Percentiles rank a stretch among this genome's conserved stretches.
phyloP scores from a whole-genome alignment of 2,888 invertebrate species.

The Oscheius sp. region DNA sequence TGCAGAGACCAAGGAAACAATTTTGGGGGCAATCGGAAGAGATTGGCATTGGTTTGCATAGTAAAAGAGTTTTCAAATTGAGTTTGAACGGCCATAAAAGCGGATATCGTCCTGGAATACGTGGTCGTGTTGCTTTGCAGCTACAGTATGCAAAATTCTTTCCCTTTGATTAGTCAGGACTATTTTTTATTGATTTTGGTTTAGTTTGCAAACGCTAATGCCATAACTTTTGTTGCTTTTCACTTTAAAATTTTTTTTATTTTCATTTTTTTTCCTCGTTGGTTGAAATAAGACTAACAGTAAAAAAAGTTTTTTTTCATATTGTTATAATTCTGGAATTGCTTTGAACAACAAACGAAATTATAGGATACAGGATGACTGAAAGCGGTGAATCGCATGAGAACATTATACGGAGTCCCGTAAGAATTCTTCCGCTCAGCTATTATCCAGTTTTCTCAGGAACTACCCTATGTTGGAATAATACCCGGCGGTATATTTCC shows the following conservation, averaged over 20 bases:
- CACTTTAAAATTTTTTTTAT: too few species aligned
- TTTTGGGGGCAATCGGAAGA: not conserved
- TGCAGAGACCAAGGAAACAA: not conserved
- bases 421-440: conserved; percentile 30
- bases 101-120: not conserved
- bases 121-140: not conserved
- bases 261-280: too few species aligned
- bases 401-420: conserved; percentile 50
- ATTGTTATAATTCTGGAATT: too few species aligned
- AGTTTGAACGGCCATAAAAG: conserved; percentile 1
- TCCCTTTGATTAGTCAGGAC: not conserved
- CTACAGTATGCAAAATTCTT: conserved; percentile 9
- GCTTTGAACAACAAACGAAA: too few species aligned
- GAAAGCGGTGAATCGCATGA: not conserved
- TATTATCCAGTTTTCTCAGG: conserved; percentile 44
- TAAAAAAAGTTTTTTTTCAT: too few species aligned
- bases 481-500: conserved; percentile 69
- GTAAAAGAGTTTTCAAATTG: not conserved
- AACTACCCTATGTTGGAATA: conserved; percentile 61
- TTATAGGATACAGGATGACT: too few species aligned
- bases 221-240: too few species aligned
- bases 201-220: too few species aligned
- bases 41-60: not conserved
- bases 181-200: too few species aligned
- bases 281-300: too few species aligned